Base-by-base conservation (phyloP, 1,140 invertebrate species). In the Caenorhabditis briggsae region DNA sequence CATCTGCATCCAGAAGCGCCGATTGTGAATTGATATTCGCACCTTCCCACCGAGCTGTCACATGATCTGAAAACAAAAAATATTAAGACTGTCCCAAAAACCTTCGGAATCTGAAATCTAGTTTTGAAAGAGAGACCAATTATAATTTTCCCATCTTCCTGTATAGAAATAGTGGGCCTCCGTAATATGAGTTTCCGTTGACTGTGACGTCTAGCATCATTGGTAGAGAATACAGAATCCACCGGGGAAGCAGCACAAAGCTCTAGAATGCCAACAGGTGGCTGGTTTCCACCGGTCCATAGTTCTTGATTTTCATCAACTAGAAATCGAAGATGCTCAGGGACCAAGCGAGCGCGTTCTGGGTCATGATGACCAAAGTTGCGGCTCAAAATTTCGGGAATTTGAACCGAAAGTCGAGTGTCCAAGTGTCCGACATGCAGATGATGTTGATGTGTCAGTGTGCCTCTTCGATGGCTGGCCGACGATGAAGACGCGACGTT, bases 161-260 rank as follows among this genome's bases (percentile, higher is more conserved):
- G 90, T 23, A 92, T 92, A 50, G 92, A 92, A 86, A 92, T 92
- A 46, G 91, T 92, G 23, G 91, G 91, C 43, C 91, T 61, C 61
- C 91, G 74, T 12, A 92, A 84, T 18, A 91, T 82, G 11, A 91
- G 53, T 70, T 70, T 85, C 58, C 55, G 25, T 65, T 82, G 87
- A 33, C 87, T 87, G 18, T 65, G 20, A 48, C 88, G 61, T 55
- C 89, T 82, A 11, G 86, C 70, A 14, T 89, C 85, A 43, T 11
- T 46, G 23, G 59, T 84, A 46, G 88, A 88, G 59, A 88, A 88
- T 61, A 88, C 86, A 20, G 88, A 87, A n/a, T 83, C 82, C 5
- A 84, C 83, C 6, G 88, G 88, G 1, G 88, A 88, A 41, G 88
- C 33, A 33, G 33, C 83, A 33, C 61, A 85, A 6, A 85, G 46